A percentile compares a stretch with the other conserved stretches of the same genome.
Conservation (phyloP, 2,888 invertebrate species). For the Oligia fasciuncula region DNA sequence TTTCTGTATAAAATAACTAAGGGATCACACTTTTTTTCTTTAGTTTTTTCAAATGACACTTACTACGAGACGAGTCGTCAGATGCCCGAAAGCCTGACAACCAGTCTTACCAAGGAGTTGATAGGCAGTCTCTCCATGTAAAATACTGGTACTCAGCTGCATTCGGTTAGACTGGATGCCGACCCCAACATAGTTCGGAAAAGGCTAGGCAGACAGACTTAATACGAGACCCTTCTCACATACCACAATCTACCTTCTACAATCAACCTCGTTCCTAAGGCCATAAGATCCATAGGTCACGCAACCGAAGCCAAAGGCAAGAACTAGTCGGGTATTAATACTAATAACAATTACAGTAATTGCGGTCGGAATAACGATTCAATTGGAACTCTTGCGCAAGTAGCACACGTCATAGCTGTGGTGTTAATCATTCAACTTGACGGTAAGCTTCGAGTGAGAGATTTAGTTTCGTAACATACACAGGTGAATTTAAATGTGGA, state of each 20-base stretch:
- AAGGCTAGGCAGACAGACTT: no score
- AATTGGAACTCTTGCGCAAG: slow-evolving; percentile 60
- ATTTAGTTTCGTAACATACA: slow-evolving; percentile 43
- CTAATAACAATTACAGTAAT: slow-evolving; percentile 66
- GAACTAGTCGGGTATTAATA: slow-evolving; percentile 48
- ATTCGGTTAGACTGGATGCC: no score
- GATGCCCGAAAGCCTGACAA: background rate
- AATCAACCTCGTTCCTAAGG: slow-evolving; percentile 28
- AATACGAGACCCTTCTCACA: background rate
- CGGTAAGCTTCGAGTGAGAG: slow-evolving; percentile 31
- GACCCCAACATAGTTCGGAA: background rate
- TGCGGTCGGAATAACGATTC: slow-evolving; percentile 59
- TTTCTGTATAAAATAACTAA: background rate
- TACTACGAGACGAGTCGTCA: background rate
- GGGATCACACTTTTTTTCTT: no score
- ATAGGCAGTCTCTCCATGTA: no score
- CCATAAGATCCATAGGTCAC: slow-evolving; percentile 46
- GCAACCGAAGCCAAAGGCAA: slow-evolving; percentile 58
- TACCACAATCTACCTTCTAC: background rate
- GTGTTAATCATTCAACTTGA: slow-evolving; percentile 43
- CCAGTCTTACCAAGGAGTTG: background rate
- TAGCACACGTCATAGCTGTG: background rate
- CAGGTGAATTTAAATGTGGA: slow-evolving; percentile 31
- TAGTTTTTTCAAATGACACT: background rate
- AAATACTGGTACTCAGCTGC: no score